Percentiles rank a stretch among this genome's conserved stretches.
Conservation (phyloP, 2,888 invertebrate species). For the Pammene fasciana region DNA sequence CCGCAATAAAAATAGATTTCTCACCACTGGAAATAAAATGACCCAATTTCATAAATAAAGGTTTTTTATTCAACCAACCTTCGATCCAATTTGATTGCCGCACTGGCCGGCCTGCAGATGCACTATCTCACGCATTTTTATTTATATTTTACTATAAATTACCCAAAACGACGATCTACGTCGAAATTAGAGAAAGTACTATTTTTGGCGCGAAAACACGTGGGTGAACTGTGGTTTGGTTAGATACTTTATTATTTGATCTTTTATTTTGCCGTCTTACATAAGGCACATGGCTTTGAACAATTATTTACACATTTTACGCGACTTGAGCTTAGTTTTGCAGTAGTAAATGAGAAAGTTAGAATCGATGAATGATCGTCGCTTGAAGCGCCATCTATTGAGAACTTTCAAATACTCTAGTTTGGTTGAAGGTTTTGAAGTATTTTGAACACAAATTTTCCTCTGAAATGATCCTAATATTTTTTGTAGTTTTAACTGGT, state of each 20-base stretch:
- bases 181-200: conserved; percentile 47
- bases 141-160: conserved; percentile 47
- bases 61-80: conserved; percentile 81
- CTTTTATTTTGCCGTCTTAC: conserved; percentile 22
- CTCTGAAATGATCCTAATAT: no score
- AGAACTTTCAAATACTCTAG: background rate
- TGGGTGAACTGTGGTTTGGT: conserved; percentile 41
- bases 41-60: conserved; percentile 34
- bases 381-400: conserved; percentile 35
- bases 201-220: conserved; percentile 53
- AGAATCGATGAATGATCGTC: conserved; percentile 17
- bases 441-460: background rate
- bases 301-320: conserved; percentile 39
- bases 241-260: conserved; percentile 40
- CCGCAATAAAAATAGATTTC: conserved; percentile 40
- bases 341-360: conserved; percentile 37
- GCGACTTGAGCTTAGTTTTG: conserved; percentile 23
- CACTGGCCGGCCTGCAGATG: conserved; percentile 96
- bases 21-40: conserved; percentile 22
- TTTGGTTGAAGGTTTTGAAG: background rate
- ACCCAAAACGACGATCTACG: conserved; percentile 51
- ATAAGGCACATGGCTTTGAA: conserved; percentile 22
- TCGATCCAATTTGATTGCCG: conserved; percentile 96
- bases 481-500: background rate
- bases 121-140: conserved; percentile 94